Evolutionary conservation across 2,888 invertebrate genomes (phyloP).

Genomic region (Horisme vitalbata): DNA sequence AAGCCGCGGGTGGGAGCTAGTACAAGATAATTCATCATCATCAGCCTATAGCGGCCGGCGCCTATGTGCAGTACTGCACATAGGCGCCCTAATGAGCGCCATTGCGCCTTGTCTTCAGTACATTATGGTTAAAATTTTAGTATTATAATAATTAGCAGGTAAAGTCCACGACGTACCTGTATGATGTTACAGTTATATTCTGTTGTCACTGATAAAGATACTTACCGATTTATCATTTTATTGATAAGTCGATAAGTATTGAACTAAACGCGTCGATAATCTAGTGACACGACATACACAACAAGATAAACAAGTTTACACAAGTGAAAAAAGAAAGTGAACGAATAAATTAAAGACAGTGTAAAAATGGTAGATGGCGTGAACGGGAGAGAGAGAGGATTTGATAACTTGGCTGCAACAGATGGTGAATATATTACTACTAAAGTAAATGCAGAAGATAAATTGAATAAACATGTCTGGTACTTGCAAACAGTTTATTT

Average conservation of each 20-base stretch:
- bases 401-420: conserved; percentile 58
- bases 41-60: too few species aligned
- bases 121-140: too few species aligned
- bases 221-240: conserved; percentile 47
- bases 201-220: conserved; percentile 39
- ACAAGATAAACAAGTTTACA: conserved; percentile 48
- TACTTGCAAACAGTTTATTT: conserved; percentile 3
- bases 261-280: conserved; percentile 51
- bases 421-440: conserved; percentile 46
- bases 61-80: too few species aligned
- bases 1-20: too few species aligned
- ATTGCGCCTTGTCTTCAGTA: too few species aligned
- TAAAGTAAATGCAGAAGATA: neutral
- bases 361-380: conserved; percentile 36
- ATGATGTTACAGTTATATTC: conserved; percentile 36
- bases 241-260: conserved; percentile 55
- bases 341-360: neutral
- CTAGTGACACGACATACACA: conserved; percentile 52
- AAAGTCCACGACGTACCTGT: neutral
- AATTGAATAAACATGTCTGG: neutral
- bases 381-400: conserved; percentile 38
- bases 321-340: conserved; percentile 23
- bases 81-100: too few species aligned
- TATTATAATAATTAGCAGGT: too few species aligned
- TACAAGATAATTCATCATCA: too few species aligned